Evolutionary conservation across 2,888 invertebrate species (phyloP), one percentile per base, ranked within the genome.

Genomic region (Sinodicranocentrus sp.): DNA sequence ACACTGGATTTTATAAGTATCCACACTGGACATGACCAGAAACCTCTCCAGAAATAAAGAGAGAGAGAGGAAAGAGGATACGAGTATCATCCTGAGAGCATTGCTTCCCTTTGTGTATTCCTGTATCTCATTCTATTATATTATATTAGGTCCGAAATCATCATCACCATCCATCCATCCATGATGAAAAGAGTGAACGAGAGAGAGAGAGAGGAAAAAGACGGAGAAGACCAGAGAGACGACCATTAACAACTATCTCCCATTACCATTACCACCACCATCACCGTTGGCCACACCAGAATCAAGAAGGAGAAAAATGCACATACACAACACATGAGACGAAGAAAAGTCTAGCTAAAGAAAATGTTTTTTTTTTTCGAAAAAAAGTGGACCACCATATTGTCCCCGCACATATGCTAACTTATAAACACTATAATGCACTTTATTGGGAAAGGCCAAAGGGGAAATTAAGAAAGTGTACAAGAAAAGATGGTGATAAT

Each of bases 181-280:
- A 39, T 13, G 57, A 21, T 57, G 21, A 23, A 21, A 23, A 26
- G 59, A 57, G 19, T 52, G 52, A 52, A 5, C 52, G 19, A 17
- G n/a, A n/a, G n/a, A n/a, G n/a, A n/a, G n/a, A n/a, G 71, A 21
- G 59, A 52, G 25, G 21, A 48, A 52, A 23, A 21, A 54, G 28
- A 65, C 3, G 33, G 54, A 76, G 44, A 44, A 61, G 54, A 54
- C 23, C 28, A 48, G 54, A 43, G 67, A 67, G 65, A 65, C 76
- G 67, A 65, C 76, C 65, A 76, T 76, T 76, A 67, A 76, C 76
- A 76, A 76, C 76, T 76, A 76, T 76, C 76, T 76, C 76, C 65
- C 76, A 76, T 76, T 76, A 67, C 65, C 67, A 68, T n/a, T 54
- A 54, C 65, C 76, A 76, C 67, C 67, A 67, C 65, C 67, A 68